Percentiles rank a stretch among this genome's conserved stretches.
phyloP scores from a whole-genome alignment of 2,113 vertebrate genomes.

The Elachura formosa region DNA sequence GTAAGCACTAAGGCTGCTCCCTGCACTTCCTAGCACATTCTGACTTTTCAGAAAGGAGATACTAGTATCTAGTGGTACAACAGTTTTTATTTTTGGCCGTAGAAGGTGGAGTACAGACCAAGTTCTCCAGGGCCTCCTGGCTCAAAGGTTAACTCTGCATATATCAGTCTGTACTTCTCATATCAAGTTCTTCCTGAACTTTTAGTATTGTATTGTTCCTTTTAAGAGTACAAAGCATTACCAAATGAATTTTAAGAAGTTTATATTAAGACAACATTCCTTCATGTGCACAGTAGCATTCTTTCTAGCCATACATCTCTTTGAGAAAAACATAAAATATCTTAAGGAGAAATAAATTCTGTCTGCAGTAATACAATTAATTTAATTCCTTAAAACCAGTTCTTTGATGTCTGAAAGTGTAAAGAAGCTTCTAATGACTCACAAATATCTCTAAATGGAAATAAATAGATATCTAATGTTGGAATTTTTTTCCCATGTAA shows the following conservation, averaged over 20 bases:
- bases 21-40: neutral
- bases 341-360: neutral
- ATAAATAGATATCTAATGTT: neutral
- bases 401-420: neutral
- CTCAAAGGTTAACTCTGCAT: neutral
- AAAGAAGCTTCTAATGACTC: neutral
- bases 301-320: neutral
- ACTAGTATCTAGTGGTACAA: neutral
- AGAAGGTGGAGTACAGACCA: neutral
- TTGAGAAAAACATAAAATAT: neutral
- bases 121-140: neutral
- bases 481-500: neutral
- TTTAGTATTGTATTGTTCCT: neutral
- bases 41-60: neutral
- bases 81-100: neutral
- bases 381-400: neutral
- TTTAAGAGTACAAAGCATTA: neutral
- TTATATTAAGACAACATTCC: neutral
- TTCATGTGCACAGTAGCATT: neutral
- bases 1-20: neutral
- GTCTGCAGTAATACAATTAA: neutral
- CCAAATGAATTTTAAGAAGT: neutral
- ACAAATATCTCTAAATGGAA: neutral
- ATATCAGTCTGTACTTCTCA: accelerated
- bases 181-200: neutral